These are phyloP conservation scores for Drosophila ananassae DNA, from an alignment of 1,140 invertebrate species.

Conservation along the genomic window DNA sequence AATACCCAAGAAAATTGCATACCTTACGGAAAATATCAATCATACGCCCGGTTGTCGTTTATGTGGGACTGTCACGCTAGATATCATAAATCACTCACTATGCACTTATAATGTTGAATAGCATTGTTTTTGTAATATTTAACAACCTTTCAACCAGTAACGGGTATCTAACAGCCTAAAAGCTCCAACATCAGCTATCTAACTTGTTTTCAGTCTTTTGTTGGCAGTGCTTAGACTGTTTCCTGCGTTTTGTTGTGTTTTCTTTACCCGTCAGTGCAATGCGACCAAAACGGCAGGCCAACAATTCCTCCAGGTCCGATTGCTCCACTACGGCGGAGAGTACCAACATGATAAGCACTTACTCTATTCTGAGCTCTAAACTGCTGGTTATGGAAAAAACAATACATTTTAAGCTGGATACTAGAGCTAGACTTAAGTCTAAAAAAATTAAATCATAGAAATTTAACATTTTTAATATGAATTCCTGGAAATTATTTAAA, in stretches of 20 bases:
- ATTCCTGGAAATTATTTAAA: neutral
- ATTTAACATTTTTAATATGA: neutral
- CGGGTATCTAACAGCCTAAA: constrained; percentile 1
- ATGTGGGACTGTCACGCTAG: too few relatives aligned
- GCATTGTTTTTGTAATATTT: neutral
- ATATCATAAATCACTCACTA: too few relatives aligned
- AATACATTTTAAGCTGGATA: too few relatives aligned
- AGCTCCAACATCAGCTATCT: neutral
- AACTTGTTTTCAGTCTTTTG: constrained; percentile 54
- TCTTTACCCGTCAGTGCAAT: constrained; percentile 62
- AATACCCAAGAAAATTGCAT: neutral
- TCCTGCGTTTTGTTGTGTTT: constrained; percentile 50
- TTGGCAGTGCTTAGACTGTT: constrained; percentile 45
- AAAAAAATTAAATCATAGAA: neutral
- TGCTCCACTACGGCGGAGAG: constrained; percentile 33
- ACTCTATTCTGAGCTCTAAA: constrained; percentile 19
- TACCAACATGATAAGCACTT: constrained; percentile 55
- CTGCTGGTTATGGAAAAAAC: constrained; percentile 5
- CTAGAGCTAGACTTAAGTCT: too few relatives aligned
- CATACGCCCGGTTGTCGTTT: neutral
- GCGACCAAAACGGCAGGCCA: constrained; percentile 73
- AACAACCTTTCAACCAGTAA: neutral
- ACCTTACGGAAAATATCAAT: neutral
- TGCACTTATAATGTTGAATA: too few relatives aligned
- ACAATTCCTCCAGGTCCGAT: constrained; percentile 77